Base-by-base conservation (phyloP, 2,797 vertebrate species). In the Sphenopsis melanotis region DNA sequence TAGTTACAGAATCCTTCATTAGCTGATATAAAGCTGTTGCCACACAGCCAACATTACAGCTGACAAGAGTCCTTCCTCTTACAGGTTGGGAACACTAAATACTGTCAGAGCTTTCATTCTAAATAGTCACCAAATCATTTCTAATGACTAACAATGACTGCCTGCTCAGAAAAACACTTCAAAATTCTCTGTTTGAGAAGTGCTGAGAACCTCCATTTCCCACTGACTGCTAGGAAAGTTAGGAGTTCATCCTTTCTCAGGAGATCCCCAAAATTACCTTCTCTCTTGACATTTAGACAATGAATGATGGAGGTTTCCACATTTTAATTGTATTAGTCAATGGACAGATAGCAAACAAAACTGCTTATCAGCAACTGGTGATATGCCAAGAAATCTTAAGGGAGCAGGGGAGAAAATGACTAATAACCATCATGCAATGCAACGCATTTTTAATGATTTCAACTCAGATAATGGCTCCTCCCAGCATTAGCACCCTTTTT, bases 331-430 rank as follows among this genome's bases (percentile, higher is more conserved):
- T 42, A 72, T 63, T 17, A 91, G 66, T 72, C 94, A 79, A 27
- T 60, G 76, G 65, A 59, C 80, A 90, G 56, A 86, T 9, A 91
- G 77, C 85, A 95, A 90, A 93, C 55, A 93, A 69, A 96, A 94
- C 2, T 79, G 55, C 79, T 90, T 86, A 94, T 84, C 85, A 74
- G 87, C 74, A 56, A 46, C 15, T 87, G 85, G 89, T 61, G 63
- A 91, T 27, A 57, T 6, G 77, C 89, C 94, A 94, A 84, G 86
- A 92, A 87, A 83, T 49, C 86, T 49, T 42, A 68, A 12, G 78
- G 84, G 90, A 94, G 61, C 69, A 55, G 50, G 64, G 56, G 27
- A 85, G 53, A 72, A 80, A 84, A 86, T 82, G 12, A 78, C 64
- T 90, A 91, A 90, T 41, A 81, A 85, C 21, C 15, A 3, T 19